A percentile compares a stretch with the other conserved stretches of the same genome.
Evolutionary conservation across 2,888 invertebrate species (phyloP).

Genomic region (Drosophila algonquin): DNA sequence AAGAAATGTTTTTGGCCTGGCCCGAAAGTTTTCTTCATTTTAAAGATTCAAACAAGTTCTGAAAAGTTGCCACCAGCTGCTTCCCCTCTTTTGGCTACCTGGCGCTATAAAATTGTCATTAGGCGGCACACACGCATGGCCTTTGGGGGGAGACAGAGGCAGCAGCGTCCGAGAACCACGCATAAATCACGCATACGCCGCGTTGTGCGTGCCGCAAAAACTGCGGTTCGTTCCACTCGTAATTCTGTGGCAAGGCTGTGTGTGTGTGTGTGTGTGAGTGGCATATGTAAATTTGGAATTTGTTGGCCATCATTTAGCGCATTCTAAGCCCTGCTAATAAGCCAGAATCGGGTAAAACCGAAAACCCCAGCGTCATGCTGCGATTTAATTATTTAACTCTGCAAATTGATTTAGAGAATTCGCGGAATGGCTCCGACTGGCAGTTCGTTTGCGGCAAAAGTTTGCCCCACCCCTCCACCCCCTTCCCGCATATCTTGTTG

Average conservation of each 20-base stretch:
- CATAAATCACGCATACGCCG: slow-evolving; percentile 65
- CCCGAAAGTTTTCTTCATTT: slow-evolving; percentile 20
- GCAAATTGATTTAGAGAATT: slow-evolving; percentile 52
- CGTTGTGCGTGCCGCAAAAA: slow-evolving; percentile 38
- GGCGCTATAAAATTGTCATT: slow-evolving; percentile 49
- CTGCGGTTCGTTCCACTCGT: slow-evolving; percentile 5
- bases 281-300: slow-evolving; percentile 28
- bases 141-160: background rate
- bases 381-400: slow-evolving; percentile 52
- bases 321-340: slow-evolving; percentile 45
- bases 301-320: slow-evolving; percentile 42
- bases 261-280: background rate
- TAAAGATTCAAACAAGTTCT: slow-evolving; percentile 11
- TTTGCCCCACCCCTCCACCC: slow-evolving; percentile 13
- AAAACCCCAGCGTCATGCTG: slow-evolving; percentile 21
- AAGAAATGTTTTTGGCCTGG: slow-evolving; percentile 24
- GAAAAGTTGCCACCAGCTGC: background rate
- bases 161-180: background rate
- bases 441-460: slow-evolving; percentile 45
- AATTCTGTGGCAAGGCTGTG: background rate
- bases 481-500: too few species aligned
- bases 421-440: slow-evolving; percentile 16
- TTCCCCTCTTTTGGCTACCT: background rate
- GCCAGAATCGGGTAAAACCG: slow-evolving; percentile 26
- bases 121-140: slow-evolving; percentile 41